Percentiles rank a stretch among this genome's conserved stretches.
These are phyloP conservation scores for Glaucomys volans DNA, from an alignment of 2,113 vertebrate genomes.

Conservation along the genomic window DNA sequence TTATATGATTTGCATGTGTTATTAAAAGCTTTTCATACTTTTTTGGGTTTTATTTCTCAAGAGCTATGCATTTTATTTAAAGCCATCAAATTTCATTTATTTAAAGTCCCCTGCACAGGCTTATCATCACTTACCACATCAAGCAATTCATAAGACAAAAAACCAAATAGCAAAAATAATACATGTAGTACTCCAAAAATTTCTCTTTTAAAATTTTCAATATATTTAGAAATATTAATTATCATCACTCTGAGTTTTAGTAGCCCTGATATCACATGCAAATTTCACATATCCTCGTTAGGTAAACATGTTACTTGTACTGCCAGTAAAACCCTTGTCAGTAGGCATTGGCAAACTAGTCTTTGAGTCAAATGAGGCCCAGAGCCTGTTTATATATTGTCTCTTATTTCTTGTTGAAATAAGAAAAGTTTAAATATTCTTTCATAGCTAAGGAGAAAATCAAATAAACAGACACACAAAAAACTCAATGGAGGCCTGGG, in stretches of 20 bases:
- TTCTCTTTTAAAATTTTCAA: not conserved
- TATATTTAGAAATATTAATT: not conserved
- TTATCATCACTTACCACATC: not conserved
- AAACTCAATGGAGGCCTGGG: not conserved
- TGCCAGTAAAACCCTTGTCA: not conserved
- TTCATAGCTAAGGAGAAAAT: not conserved
- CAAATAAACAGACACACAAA: not conserved
- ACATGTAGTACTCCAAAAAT: not conserved
- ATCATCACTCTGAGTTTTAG: not conserved
- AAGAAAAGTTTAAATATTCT: not conserved
- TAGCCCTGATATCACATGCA: not conserved
- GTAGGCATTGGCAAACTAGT: not conserved
- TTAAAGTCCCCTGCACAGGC: not conserved
- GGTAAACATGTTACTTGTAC: not conserved
- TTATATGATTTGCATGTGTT: conserved; percentile 6
- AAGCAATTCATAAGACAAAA: not conserved
- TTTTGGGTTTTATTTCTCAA: conserved; percentile 57
- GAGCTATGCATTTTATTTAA: conserved; percentile 22
- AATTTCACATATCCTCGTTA: not conserved
- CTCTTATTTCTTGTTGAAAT: not conserved
- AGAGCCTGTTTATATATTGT: not conserved
- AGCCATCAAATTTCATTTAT: not conserved
- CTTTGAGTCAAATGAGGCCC: not conserved
- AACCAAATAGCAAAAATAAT: not conserved
- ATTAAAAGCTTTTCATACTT: not conserved